Conservation (phyloP, 2,797 vertebrate genomes). For the Cetoscarus ocellatus region DNA sequence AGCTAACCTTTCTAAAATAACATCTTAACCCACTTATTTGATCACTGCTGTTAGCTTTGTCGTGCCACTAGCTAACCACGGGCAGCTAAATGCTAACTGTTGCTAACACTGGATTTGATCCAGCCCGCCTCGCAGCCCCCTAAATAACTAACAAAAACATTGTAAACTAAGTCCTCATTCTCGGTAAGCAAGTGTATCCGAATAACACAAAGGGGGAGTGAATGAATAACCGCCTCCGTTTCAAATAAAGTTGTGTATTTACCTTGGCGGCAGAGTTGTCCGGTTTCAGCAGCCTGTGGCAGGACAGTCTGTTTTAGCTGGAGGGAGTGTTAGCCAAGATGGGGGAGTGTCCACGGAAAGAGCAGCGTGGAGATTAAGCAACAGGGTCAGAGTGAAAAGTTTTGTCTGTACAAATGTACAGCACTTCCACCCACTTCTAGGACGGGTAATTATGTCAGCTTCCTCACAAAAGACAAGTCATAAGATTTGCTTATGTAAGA, state of each 20-base stretch:
- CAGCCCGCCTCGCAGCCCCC: not conserved
- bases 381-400: not conserved
- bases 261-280: slow-evolving; percentile 39
- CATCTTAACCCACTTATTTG: not conserved
- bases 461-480: too few species aligned
- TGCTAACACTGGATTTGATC: slow-evolving; percentile 12
- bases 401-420: not conserved
- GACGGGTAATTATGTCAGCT: not conserved
- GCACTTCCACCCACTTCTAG: not conserved
- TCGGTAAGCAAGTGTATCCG: not conserved
- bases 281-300: slow-evolving; percentile 21
- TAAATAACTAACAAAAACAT: not conserved
- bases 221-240: not conserved
- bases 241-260: not conserved
- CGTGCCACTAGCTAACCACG: slow-evolving; percentile 12
- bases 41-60: slow-evolving; percentile 11
- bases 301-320: slow-evolving; percentile 14
- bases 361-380: slow-evolving; percentile 13
- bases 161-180: not conserved
- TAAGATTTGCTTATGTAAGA: too few species aligned
- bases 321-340: slow-evolving; percentile 35
- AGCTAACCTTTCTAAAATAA: not conserved
- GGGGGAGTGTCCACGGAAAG: slow-evolving; percentile 62
- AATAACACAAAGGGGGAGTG: fast-evolving
- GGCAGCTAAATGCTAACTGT: slow-evolving; percentile 52